Base-by-base conservation (phyloP, 2,888 invertebrate species). In the Eupithecia tripunctaria region DNA sequence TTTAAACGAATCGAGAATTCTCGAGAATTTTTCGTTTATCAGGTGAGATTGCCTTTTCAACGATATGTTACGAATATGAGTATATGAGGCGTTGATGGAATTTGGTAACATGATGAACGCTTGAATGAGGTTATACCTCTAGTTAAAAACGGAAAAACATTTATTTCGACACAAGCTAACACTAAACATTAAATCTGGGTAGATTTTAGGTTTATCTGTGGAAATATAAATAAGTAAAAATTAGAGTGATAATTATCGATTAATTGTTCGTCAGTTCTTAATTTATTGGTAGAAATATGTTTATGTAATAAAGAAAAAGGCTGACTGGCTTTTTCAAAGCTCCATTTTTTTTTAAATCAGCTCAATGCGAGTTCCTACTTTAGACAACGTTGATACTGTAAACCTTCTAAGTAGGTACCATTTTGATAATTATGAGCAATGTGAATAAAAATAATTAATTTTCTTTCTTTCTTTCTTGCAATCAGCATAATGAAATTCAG, bases 1-100 rank as follows among this genome's bases (percentile, higher is more conserved):
- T 80, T 76, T 74, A 74, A 75, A 76, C 77, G 77, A 76, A 78
- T 74, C 70, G 63, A 59, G 73, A 79, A 76, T 78, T 78, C 78
- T 74, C 68, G 66, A 62, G 75, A 80, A 78, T 76, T 76, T 76
- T 76, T 75, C 77, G 71, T 76, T 78, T 78, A 78, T 75, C 76
- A 74, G 73, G 75, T 71, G 69, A 79, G 73, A 80, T 78, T 80
- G 79, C 78, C 75, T 75, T 78, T 78, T 75, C 62, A 59, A 60
- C 72, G 69, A 68, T 64, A 68, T 68, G 68, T 70, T 73, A 70
- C 56, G 69, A 68, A 67, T 68, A 69, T 41, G 43, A 67, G 43
- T 21, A 18, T 43, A 65, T 29, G 41, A 43, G 21, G 18, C 43
- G 43, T 41, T 25, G 18, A 43, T 56, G 47, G 38, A 36, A 64